Base-by-base conservation (phyloP, 37 sponge, comb jelly and placozoan species). In the Halisarca cf. caerulea region DNA sequence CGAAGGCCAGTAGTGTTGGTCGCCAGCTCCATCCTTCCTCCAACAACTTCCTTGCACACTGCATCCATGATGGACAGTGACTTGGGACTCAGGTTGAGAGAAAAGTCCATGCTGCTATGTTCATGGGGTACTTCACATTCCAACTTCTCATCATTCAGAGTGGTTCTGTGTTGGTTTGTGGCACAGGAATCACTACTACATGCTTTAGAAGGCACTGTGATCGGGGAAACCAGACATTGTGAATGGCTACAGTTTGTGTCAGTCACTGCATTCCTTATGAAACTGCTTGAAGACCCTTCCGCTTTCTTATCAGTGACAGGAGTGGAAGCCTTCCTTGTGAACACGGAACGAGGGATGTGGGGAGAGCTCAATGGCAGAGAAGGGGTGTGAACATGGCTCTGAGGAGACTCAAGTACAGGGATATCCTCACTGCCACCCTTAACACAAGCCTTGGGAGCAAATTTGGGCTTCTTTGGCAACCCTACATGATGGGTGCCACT, bases 1-100 rank as follows among this genome's bases (percentile, higher is more conserved):
- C 18, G 77, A 20, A 23, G 43, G 21, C 24, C 45, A 40, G 45
- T 44, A 43, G 3, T 44, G 8, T 39, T 20, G 8, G 21, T 2
- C 1, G 32, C 25, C 7, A 8, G 6, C 4, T 6, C 7, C 18
- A 23, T 62, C 73, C 32, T 71, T 36, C n/a, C 32, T 36, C n/a
- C 32, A 23, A 45, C 32, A 37, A 4, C n/a, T 42, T 85, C 80
- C 66, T 64, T 17, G 41, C 85, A 87, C 14, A 44, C 88, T 43
- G 84, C 88, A 81, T 91, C 92, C 28, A 91, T 82, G 74, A 85
- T 77, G 2, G 83, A 86, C 33, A 86, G 74, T 0, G 83, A 77
- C 23, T 82, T 38, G 32, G 79, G 60, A 40, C 83, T 90, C 23
- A 85, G 78, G 38, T 69, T 85, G 41, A 81, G 66, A 32, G 87